Base-by-base conservation (phyloP, 2,797 vertebrate species). In the Spheniscus humboldti region DNA sequence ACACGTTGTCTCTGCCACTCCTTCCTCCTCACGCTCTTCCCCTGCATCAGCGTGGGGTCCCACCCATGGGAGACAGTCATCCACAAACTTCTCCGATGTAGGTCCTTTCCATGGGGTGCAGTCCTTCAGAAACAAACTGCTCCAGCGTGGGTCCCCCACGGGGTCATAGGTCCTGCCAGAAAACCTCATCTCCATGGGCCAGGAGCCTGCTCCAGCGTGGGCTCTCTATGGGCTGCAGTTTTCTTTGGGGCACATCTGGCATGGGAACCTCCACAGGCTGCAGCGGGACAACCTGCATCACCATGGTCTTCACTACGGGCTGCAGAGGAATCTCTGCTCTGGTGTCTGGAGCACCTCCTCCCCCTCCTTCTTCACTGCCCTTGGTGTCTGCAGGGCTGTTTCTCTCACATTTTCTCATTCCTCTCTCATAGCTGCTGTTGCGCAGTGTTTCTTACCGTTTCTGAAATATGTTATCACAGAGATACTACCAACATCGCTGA, bases 91-190 rank as follows among this genome's bases (percentile, higher is more conserved):
- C 9, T 80, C 18, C 43, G 69, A 4, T 0, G 0, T 30, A 12
- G 25, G 28, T n/a, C 23, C 20, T 75, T 63, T 47, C 31, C 31
- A 35, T 1, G 4, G 22, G 14, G 17, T 39, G 13, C 24, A 68
- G 19, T 60, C 47, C 28, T 68, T n/a, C 55, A 55, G 39, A 30
- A 68, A 24, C 11, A 60, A n/a, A 62, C 71, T 75, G n/a, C n/a
- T 41, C 20, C 19, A 47, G 30, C 2, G 1, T 55, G 28, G 9
- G 18, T 47, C 16, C 16, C 16, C 6, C 27, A 17, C 1, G 0
- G 14, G 17, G 18, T 55, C 60, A 41, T 7, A 37, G 8, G 10
- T 75, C 15, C 18, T 59, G 10, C 25, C 52, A 27, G 52, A 53
- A 82, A 53, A 41, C 4, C 7, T 47, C 50, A 22, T 30, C 10